Evolutionary conservation across 37 sponge, comb jelly and placozoan species (phyloP), one percentile per base, ranked within the genome.

Genomic region (Hexactinellida sp.): DNA sequence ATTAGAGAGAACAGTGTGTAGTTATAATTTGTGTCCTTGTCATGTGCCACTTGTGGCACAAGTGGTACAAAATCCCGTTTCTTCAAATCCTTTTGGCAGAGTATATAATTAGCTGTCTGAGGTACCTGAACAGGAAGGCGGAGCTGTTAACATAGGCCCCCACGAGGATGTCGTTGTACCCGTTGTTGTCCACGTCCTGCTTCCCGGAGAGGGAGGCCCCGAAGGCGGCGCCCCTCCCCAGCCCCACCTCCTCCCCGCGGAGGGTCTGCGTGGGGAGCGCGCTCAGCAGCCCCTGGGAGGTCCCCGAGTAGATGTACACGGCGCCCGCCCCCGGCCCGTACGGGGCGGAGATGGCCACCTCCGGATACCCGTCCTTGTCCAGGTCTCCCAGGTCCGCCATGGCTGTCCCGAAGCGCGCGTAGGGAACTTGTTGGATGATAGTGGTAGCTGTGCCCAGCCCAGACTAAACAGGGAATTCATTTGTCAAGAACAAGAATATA

Each of bases 341-440:
- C 36, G 95, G 95, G 54, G 95, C 95, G 89, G 93, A 90, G 35
- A 95, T 90, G 1, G 93, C 95, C 38, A 95, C 83, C 86, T 95
- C 95, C 91, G 84, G 30, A 38, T 34, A 82, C n/a, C 83, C 52
- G 55, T 87, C 87, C 37, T 3, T 38, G 87, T 87, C 36, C 30
- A 87, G 38, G 25, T 87, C 87, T 39, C 87, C 87, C 51, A 87
- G 39, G 23, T 82, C 83, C n/a, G 87, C 87, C 23, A 87, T 0
- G 0, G 87, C 87, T 38, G 82, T 38, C 21, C 87, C 87, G 37
- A 87, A 82, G 0, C 82, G 87, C 0, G 35, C 54, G 39, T 84
- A 84, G 21, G 37, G 84, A 13, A 83, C 1, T 13, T 38, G 38
- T 37, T 83, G 84, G 76, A 63, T n/a, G 5, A n/a, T 1, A 63